phyloP scores from a whole-genome alignment of 1,140 invertebrate species.

The Drosophila orosa region DNA sequence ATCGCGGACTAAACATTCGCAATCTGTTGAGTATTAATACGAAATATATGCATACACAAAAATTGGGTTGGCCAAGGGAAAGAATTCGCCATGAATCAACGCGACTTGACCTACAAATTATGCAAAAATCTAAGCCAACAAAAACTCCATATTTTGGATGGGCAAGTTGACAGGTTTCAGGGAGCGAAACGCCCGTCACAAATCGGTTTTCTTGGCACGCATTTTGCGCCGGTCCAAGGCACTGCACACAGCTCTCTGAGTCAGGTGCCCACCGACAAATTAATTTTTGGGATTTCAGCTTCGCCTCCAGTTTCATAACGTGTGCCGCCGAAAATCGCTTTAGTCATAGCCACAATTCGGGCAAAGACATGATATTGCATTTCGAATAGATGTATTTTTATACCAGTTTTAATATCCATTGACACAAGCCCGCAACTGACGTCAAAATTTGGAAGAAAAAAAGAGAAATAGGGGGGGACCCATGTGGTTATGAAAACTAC shows the following conservation, averaged over 20 bases:
- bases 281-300: conserved; percentile 16
- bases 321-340: conserved; percentile 35
- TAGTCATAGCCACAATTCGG: conserved; percentile 44
- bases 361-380: conserved; percentile 41
- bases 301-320: conserved; percentile 41
- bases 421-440: neutral
- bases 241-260: conserved; percentile 5
- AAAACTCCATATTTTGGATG: conserved; percentile 22
- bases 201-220: conserved; percentile 67
- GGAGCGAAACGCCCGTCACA: conserved; percentile 4
- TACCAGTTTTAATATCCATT: conserved; percentile 18
- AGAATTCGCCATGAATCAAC: conserved; percentile 44
- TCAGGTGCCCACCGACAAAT: conserved; percentile 13
- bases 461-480: neutral
- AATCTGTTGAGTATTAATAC: conserved; percentile 23
- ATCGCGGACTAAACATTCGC: conserved; percentile 48
- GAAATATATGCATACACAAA: conserved; percentile 10
- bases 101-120: conserved; percentile 64
- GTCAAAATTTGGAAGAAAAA: conserved; percentile 5
- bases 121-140: conserved; percentile 33
- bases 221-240: conserved; percentile 27
- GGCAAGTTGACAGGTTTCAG: conserved; percentile 25
- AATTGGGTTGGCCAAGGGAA: conserved; percentile 29
- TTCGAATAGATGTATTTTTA: conserved; percentile 30
- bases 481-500: conserved; percentile 41